These are phyloP conservation scores for Tryphoninae sp. DNA, from an alignment of 2,888 invertebrate genomes.

Conservation along the genomic window DNA sequence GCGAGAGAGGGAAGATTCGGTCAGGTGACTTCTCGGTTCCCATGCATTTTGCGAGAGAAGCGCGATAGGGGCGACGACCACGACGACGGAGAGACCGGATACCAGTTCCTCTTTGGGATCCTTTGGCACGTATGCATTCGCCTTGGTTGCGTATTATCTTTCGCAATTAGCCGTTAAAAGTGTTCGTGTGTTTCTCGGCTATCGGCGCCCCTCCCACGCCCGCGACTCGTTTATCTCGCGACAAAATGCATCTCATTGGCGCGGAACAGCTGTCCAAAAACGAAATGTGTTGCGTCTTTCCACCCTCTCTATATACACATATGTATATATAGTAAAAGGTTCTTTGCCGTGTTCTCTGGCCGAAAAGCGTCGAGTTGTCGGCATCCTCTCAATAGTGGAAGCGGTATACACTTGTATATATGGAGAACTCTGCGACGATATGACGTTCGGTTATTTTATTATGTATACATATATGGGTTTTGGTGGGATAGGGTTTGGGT, in stretches of 20 bases:
- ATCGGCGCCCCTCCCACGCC: conserved; percentile 70
- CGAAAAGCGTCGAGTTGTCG: conserved; percentile 10
- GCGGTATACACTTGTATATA: conserved; percentile 12
- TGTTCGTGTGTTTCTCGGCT: conserved; percentile 71
- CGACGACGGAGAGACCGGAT: conserved; percentile 52
- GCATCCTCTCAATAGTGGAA: conserved; percentile 3
- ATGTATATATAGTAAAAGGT: not conserved
- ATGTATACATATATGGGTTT: conserved; percentile 4
- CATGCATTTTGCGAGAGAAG: conserved; percentile 75
- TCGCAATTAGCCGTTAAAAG: conserved; percentile 74
- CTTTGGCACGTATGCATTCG: conserved; percentile 50
- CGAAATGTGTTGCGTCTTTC: conserved; percentile 57
- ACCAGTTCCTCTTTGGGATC: conserved; percentile 57
- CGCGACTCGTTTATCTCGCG: conserved; percentile 73
- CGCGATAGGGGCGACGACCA: conserved; percentile 61
- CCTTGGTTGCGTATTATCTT: conserved; percentile 63
- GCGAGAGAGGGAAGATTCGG: conserved; percentile 59
- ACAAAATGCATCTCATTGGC: conserved; percentile 78
- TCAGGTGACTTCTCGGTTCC: conserved; percentile 72
- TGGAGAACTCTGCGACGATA: conserved; percentile 11
- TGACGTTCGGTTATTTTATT: conserved; percentile 29
- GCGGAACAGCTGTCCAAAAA: conserved; percentile 72
- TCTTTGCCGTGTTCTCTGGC: not conserved
- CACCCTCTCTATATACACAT: conserved; percentile 15
- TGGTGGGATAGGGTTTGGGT: not conserved